Evolutionary conservation across 2,888 invertebrate genomes (phyloP).

Genomic region (Graphium colonna): DNA sequence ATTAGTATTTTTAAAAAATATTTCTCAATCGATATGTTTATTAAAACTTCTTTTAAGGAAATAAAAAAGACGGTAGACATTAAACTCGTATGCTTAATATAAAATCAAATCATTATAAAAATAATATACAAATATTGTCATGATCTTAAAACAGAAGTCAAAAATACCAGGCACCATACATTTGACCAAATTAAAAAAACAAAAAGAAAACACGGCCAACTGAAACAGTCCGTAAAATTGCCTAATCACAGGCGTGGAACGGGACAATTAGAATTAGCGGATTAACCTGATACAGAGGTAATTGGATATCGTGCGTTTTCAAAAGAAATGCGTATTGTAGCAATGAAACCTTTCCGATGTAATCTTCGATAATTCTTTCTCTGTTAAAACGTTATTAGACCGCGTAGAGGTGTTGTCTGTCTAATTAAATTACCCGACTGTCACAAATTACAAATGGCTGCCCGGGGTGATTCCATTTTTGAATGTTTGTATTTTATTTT

Average conservation of each 20-base stretch:
- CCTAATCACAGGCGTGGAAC: conserved; percentile 37
- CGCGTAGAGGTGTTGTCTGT: conserved; percentile 4
- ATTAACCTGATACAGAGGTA: conserved; percentile 28
- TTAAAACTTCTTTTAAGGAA: too few species aligned
- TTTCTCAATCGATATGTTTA: too few species aligned
- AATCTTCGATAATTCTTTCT: conserved; percentile 18
- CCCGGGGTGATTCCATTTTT: neutral
- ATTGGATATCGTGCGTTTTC: conserved; percentile 34
- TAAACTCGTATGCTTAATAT: too few species aligned
- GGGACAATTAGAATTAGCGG: conserved; percentile 32
- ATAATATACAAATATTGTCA: too few species aligned
- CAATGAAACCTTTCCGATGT: conserved; percentile 33
- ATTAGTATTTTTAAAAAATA: too few species aligned
- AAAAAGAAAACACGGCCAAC: neutral
- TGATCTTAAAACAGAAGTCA: too few species aligned
- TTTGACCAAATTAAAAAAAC: neutral
- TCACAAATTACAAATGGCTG: neutral
- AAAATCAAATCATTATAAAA: too few species aligned
- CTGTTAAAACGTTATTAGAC: conserved; percentile 9
- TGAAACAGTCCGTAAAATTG: conserved; percentile 33
- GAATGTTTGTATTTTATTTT: neutral
- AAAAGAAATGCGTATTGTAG: conserved; percentile 33
- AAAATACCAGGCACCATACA: too few species aligned
- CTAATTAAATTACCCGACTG: conserved; percentile 10
- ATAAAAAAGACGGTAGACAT: too few species aligned